Evolutionary conservation across 2,113 vertebrate genomes (phyloP), one percentile per base, ranked within the genome.

Genomic region (Pelmatolapia mariae): DNA sequence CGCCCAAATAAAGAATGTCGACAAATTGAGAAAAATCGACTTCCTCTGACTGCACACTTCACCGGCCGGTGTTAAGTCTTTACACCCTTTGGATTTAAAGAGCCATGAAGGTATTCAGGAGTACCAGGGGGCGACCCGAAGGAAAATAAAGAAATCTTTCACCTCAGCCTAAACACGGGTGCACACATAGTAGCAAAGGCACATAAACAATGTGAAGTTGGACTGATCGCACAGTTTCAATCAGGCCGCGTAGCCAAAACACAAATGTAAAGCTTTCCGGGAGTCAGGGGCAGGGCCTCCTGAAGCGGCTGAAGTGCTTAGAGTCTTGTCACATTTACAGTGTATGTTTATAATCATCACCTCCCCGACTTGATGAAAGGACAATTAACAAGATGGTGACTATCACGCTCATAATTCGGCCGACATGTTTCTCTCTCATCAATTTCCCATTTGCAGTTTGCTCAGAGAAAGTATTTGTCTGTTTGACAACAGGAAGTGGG

Each of bases 141-240:
- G 83, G 78, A 91, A 91, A 95, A 95, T 89, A 94, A 96, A 96
- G 93, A 95, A 88, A 84, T 76, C 83, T 82, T 83, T 90, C 82
- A 81, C 68, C 89, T 87, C 86, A 94, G 93, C 86, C 94, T 91
- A 94, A 96, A 95, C 94, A 94, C 6, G 81, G 68, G 71, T 24
- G 26, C 88, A 63, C n/a, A 89, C 78, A 76, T 59, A 81, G 91
- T 80, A 91, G 91, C 89, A 84, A 85, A 57, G 86, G 89, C 89
- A 90, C 90, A 92, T 91, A 92, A 94, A 95, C 94, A 95, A 84
- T 59, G 89, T 33, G 91, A 85, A 81, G 76, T 54, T 91, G 90
- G 93, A 93, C 73, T 11, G 18, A 66, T 85, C 6, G 71, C 86
- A 73, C 66, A 31, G 36, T 89, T 94, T 88, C 91, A 93, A 95